Evolutionary conservation across 2,888 invertebrate species (phyloP).

Genomic region (Himalopsyche kuldschensis): DNA sequence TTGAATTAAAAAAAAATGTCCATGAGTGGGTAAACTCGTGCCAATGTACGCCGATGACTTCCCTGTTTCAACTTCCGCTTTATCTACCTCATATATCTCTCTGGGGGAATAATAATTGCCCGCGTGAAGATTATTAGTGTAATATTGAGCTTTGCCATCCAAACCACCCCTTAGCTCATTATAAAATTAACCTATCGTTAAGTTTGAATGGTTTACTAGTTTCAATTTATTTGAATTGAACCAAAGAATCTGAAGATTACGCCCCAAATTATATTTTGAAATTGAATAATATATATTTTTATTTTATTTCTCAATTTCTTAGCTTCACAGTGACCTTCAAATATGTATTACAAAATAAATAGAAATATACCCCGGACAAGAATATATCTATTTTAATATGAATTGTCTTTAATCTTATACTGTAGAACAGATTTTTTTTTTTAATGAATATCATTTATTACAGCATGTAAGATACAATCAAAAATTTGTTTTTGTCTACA

Average conservation of each 20-base stretch:
- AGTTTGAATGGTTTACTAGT: background rate
- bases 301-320: no score
- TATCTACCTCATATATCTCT: slow-evolving; percentile 1
- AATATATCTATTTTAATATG: no score
- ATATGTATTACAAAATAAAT: no score
- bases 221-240: background rate
- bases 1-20: background rate
- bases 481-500: no score
- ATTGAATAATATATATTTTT: background rate
- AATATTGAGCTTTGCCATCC: background rate
- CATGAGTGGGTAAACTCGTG: background rate
- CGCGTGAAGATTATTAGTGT: slow-evolving; percentile 22
- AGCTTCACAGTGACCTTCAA: no score
- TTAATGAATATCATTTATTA: no score
- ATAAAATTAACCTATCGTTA: slow-evolving; percentile 5
- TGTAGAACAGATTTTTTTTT: no score
- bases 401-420: no score
- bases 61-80: background rate
- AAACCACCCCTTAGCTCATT: slow-evolving; percentile 1
- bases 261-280: background rate
- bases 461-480: no score
- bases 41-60: background rate
- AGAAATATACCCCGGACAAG: no score
- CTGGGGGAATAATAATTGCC: slow-evolving; percentile 11
- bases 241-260: background rate